Percentiles rank a stretch among this genome's conserved stretches.
These are phyloP conservation scores for Leptopterna dolabrata DNA, from an alignment of 2,888 invertebrate genomes.

Conservation along the genomic window DNA sequence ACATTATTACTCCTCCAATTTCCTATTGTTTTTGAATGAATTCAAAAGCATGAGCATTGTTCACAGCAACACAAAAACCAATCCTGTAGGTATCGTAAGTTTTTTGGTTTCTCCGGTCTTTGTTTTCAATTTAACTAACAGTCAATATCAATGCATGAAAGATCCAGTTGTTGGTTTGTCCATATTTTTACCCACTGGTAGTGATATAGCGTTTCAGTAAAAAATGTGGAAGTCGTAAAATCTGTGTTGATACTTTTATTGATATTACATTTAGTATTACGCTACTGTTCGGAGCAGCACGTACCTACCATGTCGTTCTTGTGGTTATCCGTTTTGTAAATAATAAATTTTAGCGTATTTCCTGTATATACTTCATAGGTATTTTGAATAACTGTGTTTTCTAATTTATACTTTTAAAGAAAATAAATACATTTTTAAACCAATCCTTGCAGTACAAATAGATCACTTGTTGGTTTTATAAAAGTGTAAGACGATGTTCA, in stretches of 20 bases:
- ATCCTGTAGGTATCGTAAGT: too few species aligned
- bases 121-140: too few species aligned
- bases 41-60: too few species aligned
- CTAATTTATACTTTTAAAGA: background rate
- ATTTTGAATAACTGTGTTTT: background rate
- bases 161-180: too few species aligned
- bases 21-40: too few species aligned
- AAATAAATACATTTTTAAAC: background rate
- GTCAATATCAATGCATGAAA: too few species aligned
- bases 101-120: too few species aligned
- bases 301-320: background rate
- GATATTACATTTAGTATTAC: background rate
- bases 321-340: background rate
- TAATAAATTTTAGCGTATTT: background rate
- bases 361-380: constrained; percentile 10
- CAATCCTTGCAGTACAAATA: constrained; percentile 22
- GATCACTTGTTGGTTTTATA: background rate
- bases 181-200: too few species aligned
- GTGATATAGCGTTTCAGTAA: too few species aligned
- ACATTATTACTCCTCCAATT: too few species aligned
- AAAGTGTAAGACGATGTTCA: background rate
- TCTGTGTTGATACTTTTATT: background rate
- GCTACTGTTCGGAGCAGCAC: background rate
- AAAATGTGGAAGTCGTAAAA: too few species aligned
- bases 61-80: too few species aligned